Percentiles rank a stretch among this genome's conserved stretches.
Evolutionary conservation across 2,113 vertebrate genomes (phyloP).

Genomic region (Gyps fulvus): DNA sequence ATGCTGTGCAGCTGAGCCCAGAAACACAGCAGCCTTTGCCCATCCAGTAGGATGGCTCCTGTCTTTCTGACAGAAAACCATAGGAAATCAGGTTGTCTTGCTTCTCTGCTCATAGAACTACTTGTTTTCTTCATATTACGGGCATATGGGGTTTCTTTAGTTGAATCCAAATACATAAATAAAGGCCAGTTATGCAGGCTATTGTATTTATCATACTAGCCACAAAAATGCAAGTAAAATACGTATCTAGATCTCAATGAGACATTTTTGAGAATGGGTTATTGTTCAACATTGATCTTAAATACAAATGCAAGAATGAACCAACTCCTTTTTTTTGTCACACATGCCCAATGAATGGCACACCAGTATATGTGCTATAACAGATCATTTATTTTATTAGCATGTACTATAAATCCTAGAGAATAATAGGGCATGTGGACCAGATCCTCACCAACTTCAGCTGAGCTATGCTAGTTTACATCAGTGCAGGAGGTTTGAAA

Average conservation of each 20-base stretch:
- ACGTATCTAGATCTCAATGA: neutral
- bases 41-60: neutral
- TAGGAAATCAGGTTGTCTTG: neutral
- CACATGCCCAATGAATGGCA: neutral
- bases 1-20: neutral
- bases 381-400: neutral
- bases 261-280: neutral
- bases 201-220: neutral
- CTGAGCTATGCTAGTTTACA: neutral
- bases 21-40: neutral
- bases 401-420: neutral
- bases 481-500: neutral
- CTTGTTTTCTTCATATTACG: neutral
- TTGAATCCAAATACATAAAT: neutral
- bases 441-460: neutral
- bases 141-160: neutral
- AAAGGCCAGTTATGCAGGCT: neutral
- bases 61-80: neutral
- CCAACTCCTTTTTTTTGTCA: neutral
- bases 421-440: neutral
- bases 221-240: neutral
- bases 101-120: neutral
- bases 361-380: neutral
- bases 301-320: neutral
- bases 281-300: neutral